These are phyloP conservation scores for Eurytoma californica DNA, from an alignment of 2,888 invertebrate genomes.

Conservation along the genomic window DNA sequence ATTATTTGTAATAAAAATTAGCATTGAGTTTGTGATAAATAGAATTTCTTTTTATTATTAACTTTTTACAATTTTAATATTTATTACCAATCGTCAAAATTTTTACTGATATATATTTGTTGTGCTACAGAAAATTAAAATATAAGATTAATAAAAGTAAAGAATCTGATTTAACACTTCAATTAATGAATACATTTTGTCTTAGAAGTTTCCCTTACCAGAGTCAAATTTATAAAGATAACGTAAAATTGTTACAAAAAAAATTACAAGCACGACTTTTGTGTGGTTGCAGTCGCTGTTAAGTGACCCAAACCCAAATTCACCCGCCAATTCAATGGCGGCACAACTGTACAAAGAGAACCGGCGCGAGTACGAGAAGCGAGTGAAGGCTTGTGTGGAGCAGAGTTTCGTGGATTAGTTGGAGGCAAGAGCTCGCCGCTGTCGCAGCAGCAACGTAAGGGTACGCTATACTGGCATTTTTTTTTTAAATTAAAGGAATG, in stretches of 20 bases:
- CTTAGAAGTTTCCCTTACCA: slow-evolving; percentile 12
- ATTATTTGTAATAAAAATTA: neutral
- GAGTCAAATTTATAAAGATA: neutral
- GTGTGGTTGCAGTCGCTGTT: slow-evolving; percentile 91
- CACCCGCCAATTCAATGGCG: slow-evolving; percentile 99
- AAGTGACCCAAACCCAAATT: slow-evolving; percentile 99
- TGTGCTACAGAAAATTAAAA: too few species aligned
- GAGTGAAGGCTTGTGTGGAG: slow-evolving; percentile 99
- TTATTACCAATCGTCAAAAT: too few species aligned
- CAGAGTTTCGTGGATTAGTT: slow-evolving; percentile 97
- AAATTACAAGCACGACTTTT: slow-evolving; percentile 65
- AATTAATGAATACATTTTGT: neutral
- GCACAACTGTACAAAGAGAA: slow-evolving; percentile 99
- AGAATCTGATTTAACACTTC: neutral
- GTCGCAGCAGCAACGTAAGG: slow-evolving; percentile 59
- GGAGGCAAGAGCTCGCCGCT: slow-evolving; percentile 62
- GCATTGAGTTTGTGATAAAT: neutral
- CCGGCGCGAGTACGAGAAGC: slow-evolving; percentile 98
- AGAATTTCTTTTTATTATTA: too few species aligned
- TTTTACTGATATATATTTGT: neutral
- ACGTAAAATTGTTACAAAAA: slow-evolving; percentile 26
- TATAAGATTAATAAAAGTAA: too few species aligned
- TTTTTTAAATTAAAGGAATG: neutral
- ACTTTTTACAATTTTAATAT: too few species aligned
- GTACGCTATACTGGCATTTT: slow-evolving; percentile 55